Evolutionary conservation across 2,888 invertebrate species (phyloP), one percentile per base, ranked within the genome.

Genomic region (Tachina fera): DNA sequence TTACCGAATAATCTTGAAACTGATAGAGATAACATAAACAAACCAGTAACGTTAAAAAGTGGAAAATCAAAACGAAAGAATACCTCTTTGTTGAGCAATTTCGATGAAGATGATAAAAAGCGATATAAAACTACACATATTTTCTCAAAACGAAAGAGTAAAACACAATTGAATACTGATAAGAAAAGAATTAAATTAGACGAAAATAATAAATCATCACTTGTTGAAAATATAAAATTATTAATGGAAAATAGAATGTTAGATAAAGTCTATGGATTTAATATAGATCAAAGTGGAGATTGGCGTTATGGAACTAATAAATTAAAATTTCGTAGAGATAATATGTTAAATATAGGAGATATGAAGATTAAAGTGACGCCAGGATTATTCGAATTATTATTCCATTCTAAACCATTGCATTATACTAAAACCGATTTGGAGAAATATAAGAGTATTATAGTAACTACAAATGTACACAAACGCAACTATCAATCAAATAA

Each of bases 381-480:
- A 13, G 11, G 47, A 47, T 47, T 47, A 14, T 47, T 14, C 14
- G 14, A 49, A 49, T 49, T 14, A 49, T 49, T 49, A 14, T 49
- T 49, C 14, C 47, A 49, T 49, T 49, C 47, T 13, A 49, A 49
- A 6, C 13, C 14, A 14, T 13, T 13, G 11, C 31, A 31, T 31
- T 31, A 31, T 31, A 31, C 47, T 65, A 56, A 61, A 47, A n/a
- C 2, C 16, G 81, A 78, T 53, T 43, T 77, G 41, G 41, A 81
- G 53, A 53, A 43, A 11, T 72, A 76, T 16, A 79, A 86, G 39
- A 43, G 53, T 49, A 71, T 86, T 60, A n/a, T 87, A 71, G 53
- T 39, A 39, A 61, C 51, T 31, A 86, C 82, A 51, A 84, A 79
- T 72, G 74, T 78, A 8, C 63, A 87, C 39, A 83, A 60, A 67